Base-by-base conservation (phyloP, 2,888 invertebrate genomes). In the Resseliella maxima region DNA sequence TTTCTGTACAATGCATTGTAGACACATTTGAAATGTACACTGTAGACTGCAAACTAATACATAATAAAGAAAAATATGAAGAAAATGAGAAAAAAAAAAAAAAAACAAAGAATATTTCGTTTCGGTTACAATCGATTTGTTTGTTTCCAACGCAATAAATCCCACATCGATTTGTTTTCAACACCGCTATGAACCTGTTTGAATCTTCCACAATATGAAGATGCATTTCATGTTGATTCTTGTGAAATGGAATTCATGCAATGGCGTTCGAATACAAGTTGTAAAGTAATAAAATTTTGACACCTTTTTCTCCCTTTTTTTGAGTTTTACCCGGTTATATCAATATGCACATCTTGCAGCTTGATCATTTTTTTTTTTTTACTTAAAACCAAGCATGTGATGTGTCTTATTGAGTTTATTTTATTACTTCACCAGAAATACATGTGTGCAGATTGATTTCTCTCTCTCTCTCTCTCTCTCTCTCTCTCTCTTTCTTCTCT, bases 241-340 rank as follows among this genome's bases (percentile, higher is more conserved):
- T 8, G 41, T 41, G 41, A 41, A 50, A 50, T 18, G 46, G n/a
- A n/a, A n/a, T n/a, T n/a, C n/a, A 72, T 36, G n/a, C n/a, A 59
- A 83, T 2, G n/a, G n/a, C n/a, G n/a, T n/a, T n/a, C n/a, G n/a
- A 10, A 38, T 12, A 24, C 24, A 72, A 81, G 35, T 81, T 12
- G 10, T 83, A 83, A 83, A 83, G n/a, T 38, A 31, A 38, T 83
- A 83, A 83, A 83, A 83, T 83, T 83, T 83, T 38, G 83, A 83
- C 83, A 83, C 38, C 83, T 83, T 81, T 81, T 81, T 36, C 21
- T 15, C 12, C 21, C 21, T 50, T 50, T 18, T 15, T 18, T 50
- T n/a, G n/a, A n/a, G n/a, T n/a, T n/a, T n/a, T n/a, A 10, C 12
- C 12, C 12, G 45, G 5, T 45, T 45, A 10, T 45, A 10, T 45